Base-by-base conservation (phyloP, 2,113 vertebrate species). In the Alexandromys fortis region DNA sequence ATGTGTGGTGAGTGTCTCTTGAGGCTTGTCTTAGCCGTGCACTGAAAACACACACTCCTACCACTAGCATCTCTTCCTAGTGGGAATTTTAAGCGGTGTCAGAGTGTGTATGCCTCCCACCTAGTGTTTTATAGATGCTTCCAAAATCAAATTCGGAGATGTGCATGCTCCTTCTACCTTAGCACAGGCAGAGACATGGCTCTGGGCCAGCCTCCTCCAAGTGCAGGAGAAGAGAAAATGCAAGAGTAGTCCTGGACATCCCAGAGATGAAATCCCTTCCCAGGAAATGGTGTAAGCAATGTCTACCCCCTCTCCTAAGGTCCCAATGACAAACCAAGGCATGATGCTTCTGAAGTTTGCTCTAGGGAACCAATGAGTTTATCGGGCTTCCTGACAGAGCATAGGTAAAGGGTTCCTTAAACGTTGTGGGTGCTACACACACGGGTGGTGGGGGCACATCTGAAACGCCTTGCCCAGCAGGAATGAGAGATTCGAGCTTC, bases 121-220 rank as follows among this genome's bases (percentile, higher is more conserved):
- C 19, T 72, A 17, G 4, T 14, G 7, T 68, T 89, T 83, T 73
- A 14, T 7, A 91, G 70, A 75, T 30, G 7, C 24, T 61, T 89
- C 86, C 33, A 92, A 91, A 78, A 95, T 49, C 3, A 73, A n/a
- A 91, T 72, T 52, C 6, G 55, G 77, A 93, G 10, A 86, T 28
- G 42, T 24, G 14, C 0, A 17, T 1, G 72, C 30, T 83, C 63
- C 42, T 83, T 55, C 63, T 26, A 5, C 42, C 55, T 88, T 61
- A 79, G 13, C 49, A 49, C 7, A 28, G 42, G 35, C 65, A 52
- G 8, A 86, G 38, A 52, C 33, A 35, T 3, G 11, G 11, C 76
- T 86, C 88, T 33, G 42, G 1, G 33, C 28, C 49, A 13, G 24
- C 45, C 9, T 87, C 38, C 89, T 68, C 33, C 33, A 61, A 76